Base-by-base conservation (phyloP, 2,113 vertebrate genomes). In the Danio rerio region DNA sequence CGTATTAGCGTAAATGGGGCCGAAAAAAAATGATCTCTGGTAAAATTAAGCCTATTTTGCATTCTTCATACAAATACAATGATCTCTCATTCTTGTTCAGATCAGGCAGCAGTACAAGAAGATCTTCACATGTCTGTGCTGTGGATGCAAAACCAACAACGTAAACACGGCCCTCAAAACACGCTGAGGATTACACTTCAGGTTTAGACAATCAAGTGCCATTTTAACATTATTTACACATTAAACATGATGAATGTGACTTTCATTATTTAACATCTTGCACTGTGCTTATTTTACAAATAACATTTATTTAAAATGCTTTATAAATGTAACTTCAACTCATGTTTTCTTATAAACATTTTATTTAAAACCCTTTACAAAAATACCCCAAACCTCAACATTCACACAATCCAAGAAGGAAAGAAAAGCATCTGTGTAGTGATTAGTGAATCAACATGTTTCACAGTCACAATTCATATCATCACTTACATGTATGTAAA, bases 101-200 rank as follows among this genome's bases (percentile, higher is more conserved):
- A 68, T 81, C 55, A 81, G 69, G 5, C 58, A 73, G 58, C 69
- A 81, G 69, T 81, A 81, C 58, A 31, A 43, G 56, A 81, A 21
- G 43, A 50, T 65, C 21, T 49, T 81, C 20, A 61, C 45, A 59
- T 3, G 10, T 20, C n/a, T 73, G 15, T 16, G n/a, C 2, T 70
- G 66, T 45, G 52, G 31, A 31, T 3, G 31, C 31, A 3, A 31
- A 31, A 31, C 31, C 31, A 31, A 31, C 31, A 31, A 31, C 31
- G 3, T 31, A 31, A 31, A 31, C 31, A 31, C 31, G 3, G 31
- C 31, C 31, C 31, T 31, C 31, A 31, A 31, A 31, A 2, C 31
- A 21, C 1, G 1, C 55, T 76, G 55, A 59, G 42, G 7, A 59
- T 10, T 21, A 12, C 3, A 20, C 5, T 47, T 18, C 43, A 47